Evolutionary conservation across 2,888 invertebrate species (phyloP).

Genomic region (Orchestes rusci): DNA sequence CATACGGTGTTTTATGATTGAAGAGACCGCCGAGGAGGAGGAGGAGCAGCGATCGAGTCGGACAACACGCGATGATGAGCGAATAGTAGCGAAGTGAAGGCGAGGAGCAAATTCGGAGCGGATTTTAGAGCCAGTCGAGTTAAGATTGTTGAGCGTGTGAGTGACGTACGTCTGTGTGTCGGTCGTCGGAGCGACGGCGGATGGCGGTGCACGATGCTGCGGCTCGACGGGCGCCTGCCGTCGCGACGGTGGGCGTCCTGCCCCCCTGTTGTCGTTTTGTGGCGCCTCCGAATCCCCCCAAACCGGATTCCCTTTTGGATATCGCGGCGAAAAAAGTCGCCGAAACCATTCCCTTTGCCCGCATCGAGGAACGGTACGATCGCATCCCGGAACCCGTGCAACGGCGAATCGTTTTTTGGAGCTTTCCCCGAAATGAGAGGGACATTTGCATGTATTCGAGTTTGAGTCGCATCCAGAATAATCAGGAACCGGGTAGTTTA

Average conservation of each 20-base stretch:
- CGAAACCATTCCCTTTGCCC: slow-evolving; percentile 77
- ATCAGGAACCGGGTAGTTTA: slow-evolving; percentile 65
- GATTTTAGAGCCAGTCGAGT: too few relatives aligned
- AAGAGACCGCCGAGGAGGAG: too few relatives aligned
- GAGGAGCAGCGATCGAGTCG: too few relatives aligned
- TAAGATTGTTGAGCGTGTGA: too few relatives aligned
- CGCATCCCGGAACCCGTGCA: slow-evolving; percentile 86
- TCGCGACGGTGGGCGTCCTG: slow-evolving; percentile 48
- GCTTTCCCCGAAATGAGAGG: slow-evolving; percentile 79
- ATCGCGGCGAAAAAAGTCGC: slow-evolving; percentile 78
- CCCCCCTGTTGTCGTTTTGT: slow-evolving; percentile 38
- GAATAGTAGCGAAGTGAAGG: too few relatives aligned
- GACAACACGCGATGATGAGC: too few relatives aligned
- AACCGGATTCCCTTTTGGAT: slow-evolving; percentile 71
- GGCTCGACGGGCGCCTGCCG: slow-evolving; percentile 34
- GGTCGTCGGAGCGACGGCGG: too few relatives aligned
- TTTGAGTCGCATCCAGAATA: slow-evolving; percentile 29
- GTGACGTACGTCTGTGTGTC: too few relatives aligned
- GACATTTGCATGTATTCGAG: slow-evolving; percentile 83
- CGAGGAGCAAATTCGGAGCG: too few relatives aligned
- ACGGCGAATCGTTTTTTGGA: slow-evolving; percentile 81
- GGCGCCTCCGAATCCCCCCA: slow-evolving; percentile 38
- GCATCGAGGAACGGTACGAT: slow-evolving; percentile 79
- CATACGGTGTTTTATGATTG: too few relatives aligned
- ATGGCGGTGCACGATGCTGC: slow-evolving; percentile 36